Percentiles rank a stretch among this genome's conserved stretches.
phyloP scores from a whole-genome alignment of 2,113 vertebrate species.

The Pedionomus torquatus region DNA sequence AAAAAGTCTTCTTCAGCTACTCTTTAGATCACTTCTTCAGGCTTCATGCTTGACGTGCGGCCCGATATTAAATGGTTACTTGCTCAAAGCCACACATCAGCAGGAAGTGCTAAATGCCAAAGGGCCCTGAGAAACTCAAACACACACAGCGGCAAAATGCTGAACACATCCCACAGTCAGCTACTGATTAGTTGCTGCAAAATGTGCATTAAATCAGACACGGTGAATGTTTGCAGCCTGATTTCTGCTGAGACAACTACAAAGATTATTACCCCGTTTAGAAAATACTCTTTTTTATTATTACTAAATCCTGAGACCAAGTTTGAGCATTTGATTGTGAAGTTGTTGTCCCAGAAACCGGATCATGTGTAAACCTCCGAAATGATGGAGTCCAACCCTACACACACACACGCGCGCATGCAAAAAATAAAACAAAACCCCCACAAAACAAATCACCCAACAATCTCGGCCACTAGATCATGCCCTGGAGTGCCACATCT shows the following conservation, averaged over 20 bases:
- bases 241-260: background rate
- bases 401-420: too few relatives aligned
- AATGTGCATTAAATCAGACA: background rate
- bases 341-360: background rate
- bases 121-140: constrained; percentile 31
- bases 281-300: background rate
- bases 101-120: constrained; percentile 59
- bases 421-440: too few relatives aligned
- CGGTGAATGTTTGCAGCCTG: background rate
- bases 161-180: background rate
- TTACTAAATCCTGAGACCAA: background rate
- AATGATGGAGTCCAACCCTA: too few relatives aligned
- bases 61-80: constrained; percentile 48
- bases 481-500: too few relatives aligned
- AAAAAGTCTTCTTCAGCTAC: background rate
- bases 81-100: background rate
- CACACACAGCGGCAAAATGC: background rate
- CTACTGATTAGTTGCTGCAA: background rate
- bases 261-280: background rate
- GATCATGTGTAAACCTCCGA: background rate
- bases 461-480: too few relatives aligned
- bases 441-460: too few relatives aligned
- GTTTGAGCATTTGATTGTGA: background rate
- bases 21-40: background rate
- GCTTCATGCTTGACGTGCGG: background rate